These are phyloP conservation scores for Ennomos erosarius DNA, from an alignment of 2,888 invertebrate species.

Conservation along the genomic window DNA sequence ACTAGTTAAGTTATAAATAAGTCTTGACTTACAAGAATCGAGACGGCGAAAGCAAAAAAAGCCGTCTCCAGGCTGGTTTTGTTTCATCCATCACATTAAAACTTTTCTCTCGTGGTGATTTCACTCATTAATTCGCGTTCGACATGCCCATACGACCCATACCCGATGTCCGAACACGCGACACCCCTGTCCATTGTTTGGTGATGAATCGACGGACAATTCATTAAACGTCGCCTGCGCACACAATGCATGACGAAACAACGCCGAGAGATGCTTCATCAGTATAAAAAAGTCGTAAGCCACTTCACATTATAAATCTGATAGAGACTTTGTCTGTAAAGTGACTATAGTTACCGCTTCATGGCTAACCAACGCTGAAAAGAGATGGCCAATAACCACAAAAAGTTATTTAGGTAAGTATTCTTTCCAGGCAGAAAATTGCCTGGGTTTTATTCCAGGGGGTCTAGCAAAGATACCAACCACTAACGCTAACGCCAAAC, in stretches of 20 bases:
- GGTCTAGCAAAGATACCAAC: too few species aligned
- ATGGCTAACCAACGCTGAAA: too few species aligned
- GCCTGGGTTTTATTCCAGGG: too few species aligned
- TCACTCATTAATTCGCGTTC: conserved; percentile 18
- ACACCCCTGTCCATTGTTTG: conserved; percentile 40
- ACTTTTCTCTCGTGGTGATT: not conserved
- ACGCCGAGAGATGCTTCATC: not conserved
- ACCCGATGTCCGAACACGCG: conserved; percentile 20
- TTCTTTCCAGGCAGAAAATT: too few species aligned
- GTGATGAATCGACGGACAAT: conserved; percentile 53
- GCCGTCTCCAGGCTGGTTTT: not conserved
- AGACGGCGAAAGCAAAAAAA: too few species aligned
- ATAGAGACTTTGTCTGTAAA: too few species aligned
- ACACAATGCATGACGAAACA: conserved; percentile 50
- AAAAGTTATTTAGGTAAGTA: too few species aligned
- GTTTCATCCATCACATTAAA: not conserved
- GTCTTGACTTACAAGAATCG: not conserved
- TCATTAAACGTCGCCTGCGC: conserved; percentile 44
- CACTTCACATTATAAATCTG: too few species aligned
- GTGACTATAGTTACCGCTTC: too few species aligned
- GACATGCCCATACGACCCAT: conserved; percentile 10
- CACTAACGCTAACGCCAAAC: too few species aligned
- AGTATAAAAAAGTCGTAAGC: conserved; percentile 9
- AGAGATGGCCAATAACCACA: too few species aligned
- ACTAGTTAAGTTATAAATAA: too few species aligned